phyloP scores from a whole-genome alignment of 2,113 vertebrate genomes.

The Aegotheles bennettii region DNA sequence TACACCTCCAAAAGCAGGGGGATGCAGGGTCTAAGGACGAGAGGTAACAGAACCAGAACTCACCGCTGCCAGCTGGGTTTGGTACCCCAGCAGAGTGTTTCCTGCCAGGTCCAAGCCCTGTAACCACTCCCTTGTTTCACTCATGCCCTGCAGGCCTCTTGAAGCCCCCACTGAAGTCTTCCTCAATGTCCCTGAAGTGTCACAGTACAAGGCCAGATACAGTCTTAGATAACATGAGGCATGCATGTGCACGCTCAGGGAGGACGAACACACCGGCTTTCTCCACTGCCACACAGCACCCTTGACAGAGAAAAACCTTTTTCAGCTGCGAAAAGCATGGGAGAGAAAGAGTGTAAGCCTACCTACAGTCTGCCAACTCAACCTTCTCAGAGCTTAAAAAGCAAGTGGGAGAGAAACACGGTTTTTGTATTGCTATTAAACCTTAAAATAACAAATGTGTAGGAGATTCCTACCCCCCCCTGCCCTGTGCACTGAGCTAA shows the following conservation, averaged over 20 bases:
- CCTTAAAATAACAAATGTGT: slow-evolving; percentile 35
- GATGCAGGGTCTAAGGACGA: not conserved
- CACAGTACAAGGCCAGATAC: not conserved
- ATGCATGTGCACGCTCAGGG: not conserved
- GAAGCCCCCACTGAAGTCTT: not conserved
- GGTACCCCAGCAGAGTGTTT: not conserved
- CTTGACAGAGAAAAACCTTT: not conserved
- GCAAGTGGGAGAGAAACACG: slow-evolving; percentile 13
- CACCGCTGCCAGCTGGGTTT: not conserved
- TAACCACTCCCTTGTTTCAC: not conserved
- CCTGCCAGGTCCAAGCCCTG: not conserved
- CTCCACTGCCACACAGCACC: not conserved
- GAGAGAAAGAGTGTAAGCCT: not conserved
- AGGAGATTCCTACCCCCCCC: slow-evolving; percentile 14
- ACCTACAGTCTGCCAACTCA: slow-evolving; percentile 13
- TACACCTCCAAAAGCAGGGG: not conserved
- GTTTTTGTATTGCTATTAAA: slow-evolving; percentile 23
- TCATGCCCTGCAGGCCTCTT: not conserved
- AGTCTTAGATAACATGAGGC: not conserved
- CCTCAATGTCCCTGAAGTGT: not conserved
- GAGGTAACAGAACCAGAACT: not conserved
- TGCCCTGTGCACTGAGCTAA: not conserved
- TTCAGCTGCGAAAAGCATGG: not conserved
- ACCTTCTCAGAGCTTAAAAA: slow-evolving; percentile 22
- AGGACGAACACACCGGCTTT: not conserved